These are phyloP conservation scores for Steromphala cineraria DNA, from an alignment of 2,888 invertebrate genomes.

Conservation along the genomic window DNA sequence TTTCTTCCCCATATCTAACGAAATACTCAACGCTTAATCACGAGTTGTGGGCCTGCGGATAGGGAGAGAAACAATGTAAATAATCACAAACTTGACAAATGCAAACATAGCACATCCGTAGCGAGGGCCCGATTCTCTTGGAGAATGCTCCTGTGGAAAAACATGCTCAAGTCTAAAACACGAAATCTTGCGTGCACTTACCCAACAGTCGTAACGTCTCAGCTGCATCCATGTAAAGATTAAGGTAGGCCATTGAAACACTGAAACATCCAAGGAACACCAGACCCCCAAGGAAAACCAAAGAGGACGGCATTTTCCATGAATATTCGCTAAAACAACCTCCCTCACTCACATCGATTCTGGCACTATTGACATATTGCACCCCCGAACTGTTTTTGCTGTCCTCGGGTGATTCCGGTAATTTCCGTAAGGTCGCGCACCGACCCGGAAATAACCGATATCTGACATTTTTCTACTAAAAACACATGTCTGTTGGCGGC, in stretches of 20 bases:
- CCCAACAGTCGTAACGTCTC: conserved; percentile 63
- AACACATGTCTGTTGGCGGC: neutral
- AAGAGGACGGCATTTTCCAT: conserved; percentile 47
- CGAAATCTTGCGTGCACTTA: conserved; percentile 41
- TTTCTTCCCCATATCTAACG: neutral
- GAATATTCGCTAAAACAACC: conserved; percentile 20
- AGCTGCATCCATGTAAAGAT: conserved; percentile 60
- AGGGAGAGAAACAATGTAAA: conserved; percentile 11
- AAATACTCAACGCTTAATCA: neutral
- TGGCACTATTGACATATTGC: conserved; percentile 26
- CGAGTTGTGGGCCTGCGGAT: neutral
- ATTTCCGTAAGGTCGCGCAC: neutral
- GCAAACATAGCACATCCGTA: conserved; percentile 13
- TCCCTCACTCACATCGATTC: conserved; percentile 26
- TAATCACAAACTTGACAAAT: conserved; percentile 17
- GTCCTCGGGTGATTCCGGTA: neutral
- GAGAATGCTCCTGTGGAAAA: conserved; percentile 12
- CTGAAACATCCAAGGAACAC: conserved; percentile 51
- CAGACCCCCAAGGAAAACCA: conserved; percentile 44
- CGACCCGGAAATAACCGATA: conserved; percentile 13
- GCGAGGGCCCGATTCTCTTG: neutral
- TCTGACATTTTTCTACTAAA: neutral
- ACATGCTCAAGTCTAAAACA: neutral
- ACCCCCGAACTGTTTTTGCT: conserved; percentile 19
- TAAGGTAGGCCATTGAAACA: conserved; percentile 48